These are phyloP conservation scores for Pygoscelis antarcticus DNA, from an alignment of 2,113 vertebrate genomes.

Conservation along the genomic window DNA sequence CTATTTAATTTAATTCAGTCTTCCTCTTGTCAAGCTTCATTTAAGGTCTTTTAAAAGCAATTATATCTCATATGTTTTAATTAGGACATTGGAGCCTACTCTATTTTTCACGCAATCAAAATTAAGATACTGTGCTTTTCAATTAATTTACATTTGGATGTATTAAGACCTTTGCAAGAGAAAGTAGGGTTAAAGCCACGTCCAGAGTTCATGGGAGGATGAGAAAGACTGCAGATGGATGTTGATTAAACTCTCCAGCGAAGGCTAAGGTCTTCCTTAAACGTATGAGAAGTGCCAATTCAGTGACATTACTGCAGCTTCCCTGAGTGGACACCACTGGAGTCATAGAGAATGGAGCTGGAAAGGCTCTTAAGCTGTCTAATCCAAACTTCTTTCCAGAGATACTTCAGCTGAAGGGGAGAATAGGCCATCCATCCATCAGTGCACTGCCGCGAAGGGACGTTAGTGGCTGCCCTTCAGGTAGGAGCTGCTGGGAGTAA, in stretches of 20 bases:
- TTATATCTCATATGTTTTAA: background rate
- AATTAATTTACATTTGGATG: background rate
- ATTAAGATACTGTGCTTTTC: background rate
- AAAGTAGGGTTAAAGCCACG: background rate
- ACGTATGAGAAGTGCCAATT: background rate
- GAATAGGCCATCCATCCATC: background rate
- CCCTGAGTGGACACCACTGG: background rate
- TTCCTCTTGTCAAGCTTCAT: background rate
- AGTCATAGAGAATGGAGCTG: background rate
- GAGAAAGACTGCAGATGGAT: background rate
- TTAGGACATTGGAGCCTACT: background rate
- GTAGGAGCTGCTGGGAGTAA: background rate
- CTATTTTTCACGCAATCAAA: background rate
- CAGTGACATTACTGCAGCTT: background rate
- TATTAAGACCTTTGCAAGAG: background rate
- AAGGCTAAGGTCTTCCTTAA: background rate
- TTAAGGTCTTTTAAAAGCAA: background rate
- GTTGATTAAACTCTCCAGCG: background rate
- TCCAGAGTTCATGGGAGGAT: background rate
- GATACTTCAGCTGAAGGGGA: background rate
- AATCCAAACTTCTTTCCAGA: background rate
- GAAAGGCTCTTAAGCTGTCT: background rate
- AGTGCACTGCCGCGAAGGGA: background rate
- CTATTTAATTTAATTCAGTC: background rate
- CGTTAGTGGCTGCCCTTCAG: fast-evolving